phyloP scores from a whole-genome alignment of 2,113 vertebrate genomes.

The Ageneiosus marmoratus region DNA sequence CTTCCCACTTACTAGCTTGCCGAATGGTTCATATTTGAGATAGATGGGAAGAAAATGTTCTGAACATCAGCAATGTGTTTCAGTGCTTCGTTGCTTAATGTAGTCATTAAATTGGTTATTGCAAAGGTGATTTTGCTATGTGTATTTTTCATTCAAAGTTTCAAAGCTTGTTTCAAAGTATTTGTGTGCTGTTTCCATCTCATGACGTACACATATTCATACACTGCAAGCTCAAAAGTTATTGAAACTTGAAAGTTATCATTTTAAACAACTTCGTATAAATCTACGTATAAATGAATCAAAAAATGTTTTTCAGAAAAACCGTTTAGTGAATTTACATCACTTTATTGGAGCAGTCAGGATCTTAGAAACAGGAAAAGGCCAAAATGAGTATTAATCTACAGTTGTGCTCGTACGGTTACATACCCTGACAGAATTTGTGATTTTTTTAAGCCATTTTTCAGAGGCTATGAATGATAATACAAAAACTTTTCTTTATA shows the following conservation, averaged over 20 bases:
- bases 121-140: not conserved
- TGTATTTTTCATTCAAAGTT: not conserved
- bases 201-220: conserved; percentile 25
- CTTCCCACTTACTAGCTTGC: not conserved
- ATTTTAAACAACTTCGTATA: too few species aligned
- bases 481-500: too few species aligned
- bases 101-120: not conserved
- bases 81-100: not conserved
- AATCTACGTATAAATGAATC: not conserved
- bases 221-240: conserved; percentile 11
- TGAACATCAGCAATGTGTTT: not conserved
- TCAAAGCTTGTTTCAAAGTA: not conserved
- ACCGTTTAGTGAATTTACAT: not conserved
- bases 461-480: too few species aligned
- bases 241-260: not conserved
- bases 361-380: not conserved
- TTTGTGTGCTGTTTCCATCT: conserved; percentile 24
- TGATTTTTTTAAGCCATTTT: too few species aligned
- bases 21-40: conserved; percentile 7
- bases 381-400: not conserved
- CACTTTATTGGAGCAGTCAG: not conserved
- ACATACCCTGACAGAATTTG: too few species aligned
- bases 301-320: not conserved
- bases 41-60: conserved; percentile 15
- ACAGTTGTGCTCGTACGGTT: too few species aligned